phyloP scores from a whole-genome alignment of 2,888 invertebrate genomes.

The Rugalucina vietnamica region DNA sequence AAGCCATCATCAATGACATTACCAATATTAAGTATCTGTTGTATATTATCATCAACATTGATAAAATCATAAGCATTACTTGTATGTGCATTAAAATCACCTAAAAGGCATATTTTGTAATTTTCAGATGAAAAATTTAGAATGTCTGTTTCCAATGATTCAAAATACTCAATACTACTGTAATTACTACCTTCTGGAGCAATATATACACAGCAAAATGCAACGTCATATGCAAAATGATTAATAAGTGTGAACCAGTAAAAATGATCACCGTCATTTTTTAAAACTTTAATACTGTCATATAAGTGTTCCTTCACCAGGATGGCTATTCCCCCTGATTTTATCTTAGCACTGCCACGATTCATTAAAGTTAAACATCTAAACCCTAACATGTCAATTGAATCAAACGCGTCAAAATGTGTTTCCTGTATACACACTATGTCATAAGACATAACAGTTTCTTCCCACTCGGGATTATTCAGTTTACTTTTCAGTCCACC shows the following conservation, averaged over 20 bases:
- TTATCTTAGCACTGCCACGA: neutral
- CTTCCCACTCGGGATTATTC: neutral
- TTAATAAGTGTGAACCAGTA: neutral
- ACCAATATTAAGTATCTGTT: neutral
- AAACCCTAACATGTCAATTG: neutral
- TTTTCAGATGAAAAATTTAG: neutral
- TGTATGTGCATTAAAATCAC: neutral
- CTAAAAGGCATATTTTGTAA: neutral
- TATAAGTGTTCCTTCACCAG: constrained; percentile 4
- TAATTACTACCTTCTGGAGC: neutral
- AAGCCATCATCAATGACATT: neutral
- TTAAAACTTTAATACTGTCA: neutral
- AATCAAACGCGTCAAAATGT: neutral
- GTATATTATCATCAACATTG: neutral
- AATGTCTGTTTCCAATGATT: neutral
- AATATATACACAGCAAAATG: neutral
- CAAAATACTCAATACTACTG: neutral
- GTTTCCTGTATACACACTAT: neutral
- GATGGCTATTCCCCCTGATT: neutral
- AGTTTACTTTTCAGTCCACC: neutral
- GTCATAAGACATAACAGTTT: neutral
- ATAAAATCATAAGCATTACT: neutral
- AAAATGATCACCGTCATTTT: neutral
- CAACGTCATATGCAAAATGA: neutral
- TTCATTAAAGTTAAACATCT: neutral